A percentile compares a stretch with the other conserved stretches of the same genome.
These are phyloP conservation scores for Anguilla megastoma DNA, from an alignment of 2,797 vertebrate species.

Conservation along the genomic window DNA sequence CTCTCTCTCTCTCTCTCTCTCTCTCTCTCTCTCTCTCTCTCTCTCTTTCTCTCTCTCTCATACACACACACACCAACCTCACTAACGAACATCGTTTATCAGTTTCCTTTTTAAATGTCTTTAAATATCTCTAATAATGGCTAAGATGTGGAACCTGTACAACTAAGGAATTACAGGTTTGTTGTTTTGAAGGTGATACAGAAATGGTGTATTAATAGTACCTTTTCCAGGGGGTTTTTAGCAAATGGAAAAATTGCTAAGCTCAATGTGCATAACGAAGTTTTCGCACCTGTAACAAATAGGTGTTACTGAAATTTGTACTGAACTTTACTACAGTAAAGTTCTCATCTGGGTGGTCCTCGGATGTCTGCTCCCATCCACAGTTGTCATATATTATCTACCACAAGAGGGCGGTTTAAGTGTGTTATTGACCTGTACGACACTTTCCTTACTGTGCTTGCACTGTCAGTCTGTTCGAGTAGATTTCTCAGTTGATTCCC, in stretches of 20 bases:
- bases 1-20: conserved; percentile 28
- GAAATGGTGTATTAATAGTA: neutral
- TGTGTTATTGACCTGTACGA: neutral
- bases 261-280: neutral
- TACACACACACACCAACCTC: neutral
- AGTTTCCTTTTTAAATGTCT: neutral
- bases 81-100: neutral
- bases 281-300: neutral
- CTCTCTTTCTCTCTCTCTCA: neutral
- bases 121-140: neutral
- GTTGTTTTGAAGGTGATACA: neutral
- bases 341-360: neutral
- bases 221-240: neutral
- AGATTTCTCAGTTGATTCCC: neutral
- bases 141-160: neutral
- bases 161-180: neutral
- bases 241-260: neutral
- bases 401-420: conserved; percentile 26
- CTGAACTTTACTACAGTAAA: neutral
- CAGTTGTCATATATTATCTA: neutral
- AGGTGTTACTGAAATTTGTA: neutral
- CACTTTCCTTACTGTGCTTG: neutral
- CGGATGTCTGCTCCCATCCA: neutral
- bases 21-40: conserved; percentile 21
- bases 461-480: neutral